Evolutionary conservation across 2,113 vertebrate species (phyloP).

Genomic region (Mionectes macconnelli): DNA sequence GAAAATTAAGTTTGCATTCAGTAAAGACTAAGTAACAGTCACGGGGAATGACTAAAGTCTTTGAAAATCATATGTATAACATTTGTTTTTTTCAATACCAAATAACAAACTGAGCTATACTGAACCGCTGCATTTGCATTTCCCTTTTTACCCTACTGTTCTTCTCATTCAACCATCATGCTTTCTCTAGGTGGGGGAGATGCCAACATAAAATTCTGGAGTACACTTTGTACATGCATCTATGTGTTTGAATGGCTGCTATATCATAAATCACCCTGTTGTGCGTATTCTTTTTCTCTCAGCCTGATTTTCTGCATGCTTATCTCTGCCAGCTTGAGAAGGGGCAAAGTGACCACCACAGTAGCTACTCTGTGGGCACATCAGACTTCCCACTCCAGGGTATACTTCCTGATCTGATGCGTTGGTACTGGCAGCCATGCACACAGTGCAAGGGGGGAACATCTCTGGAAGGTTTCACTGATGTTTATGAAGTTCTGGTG

Average conservation of each 20-base stretch:
- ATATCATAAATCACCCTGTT: background rate
- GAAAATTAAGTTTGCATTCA: background rate
- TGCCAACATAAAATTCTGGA: background rate
- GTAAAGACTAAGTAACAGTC: background rate
- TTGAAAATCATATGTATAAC: background rate
- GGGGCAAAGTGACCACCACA: background rate
- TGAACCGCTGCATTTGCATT: background rate
- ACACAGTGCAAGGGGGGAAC: background rate
- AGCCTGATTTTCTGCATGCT: background rate
- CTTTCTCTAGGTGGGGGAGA: background rate
- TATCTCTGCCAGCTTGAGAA: background rate
- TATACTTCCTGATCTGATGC: background rate
- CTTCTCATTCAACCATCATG: background rate
- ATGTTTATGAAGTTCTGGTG: background rate
- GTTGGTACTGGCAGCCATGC: background rate
- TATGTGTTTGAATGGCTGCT: background rate
- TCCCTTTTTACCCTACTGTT: background rate
- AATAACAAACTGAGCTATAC: background rate
- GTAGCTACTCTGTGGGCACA: background rate
- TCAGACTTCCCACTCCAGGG: background rate
- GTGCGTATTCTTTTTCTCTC: background rate
- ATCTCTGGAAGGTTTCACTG: background rate
- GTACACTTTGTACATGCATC: rapidly evolving
- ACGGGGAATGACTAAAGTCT: background rate
- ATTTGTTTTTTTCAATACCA: background rate